A percentile compares a stretch with the other conserved stretches of the same genome.
phyloP scores from a whole-genome alignment of 2,113 vertebrate genomes.

The Peromyscus maniculatus region DNA sequence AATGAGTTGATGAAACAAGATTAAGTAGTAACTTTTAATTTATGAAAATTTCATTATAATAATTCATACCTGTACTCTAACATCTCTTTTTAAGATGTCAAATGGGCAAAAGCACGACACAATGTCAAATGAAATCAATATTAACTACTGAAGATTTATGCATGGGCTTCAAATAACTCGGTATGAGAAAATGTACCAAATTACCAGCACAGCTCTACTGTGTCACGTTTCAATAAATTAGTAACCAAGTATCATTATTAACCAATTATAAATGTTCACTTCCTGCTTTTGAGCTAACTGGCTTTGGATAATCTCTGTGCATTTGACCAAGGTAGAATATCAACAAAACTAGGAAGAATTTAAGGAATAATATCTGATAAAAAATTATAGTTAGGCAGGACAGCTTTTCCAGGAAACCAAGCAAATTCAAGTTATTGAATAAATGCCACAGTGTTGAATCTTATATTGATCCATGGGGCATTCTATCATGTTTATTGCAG shows the following conservation, averaged over 20 bases:
- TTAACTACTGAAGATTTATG: constrained; percentile 52
- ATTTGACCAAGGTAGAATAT: not conserved
- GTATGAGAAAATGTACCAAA: constrained; percentile 51
- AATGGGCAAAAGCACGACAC: constrained; percentile 39
- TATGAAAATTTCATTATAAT: constrained; percentile 49
- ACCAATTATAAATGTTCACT: not conserved
- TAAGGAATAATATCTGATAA: not conserved
- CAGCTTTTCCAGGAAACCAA: not conserved
- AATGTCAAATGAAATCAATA: constrained; percentile 64
- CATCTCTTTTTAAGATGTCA: constrained; percentile 50
- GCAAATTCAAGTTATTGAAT: constrained; percentile 3
- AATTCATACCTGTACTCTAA: constrained; percentile 31
- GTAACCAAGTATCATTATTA: not conserved
- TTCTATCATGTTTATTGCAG: not conserved
- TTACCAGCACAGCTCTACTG: not conserved
- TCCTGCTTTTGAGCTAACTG: not conserved
- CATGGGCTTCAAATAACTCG: constrained; percentile 13
- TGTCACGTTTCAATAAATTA: constrained; percentile 49
- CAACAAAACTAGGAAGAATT: not conserved
- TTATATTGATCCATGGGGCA: not conserved
- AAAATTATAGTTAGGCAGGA: not conserved
- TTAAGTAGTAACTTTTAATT: constrained; percentile 25
- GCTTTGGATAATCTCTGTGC: not conserved
- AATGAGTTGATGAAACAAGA: not conserved
- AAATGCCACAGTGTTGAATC: not conserved